Evolutionary conservation across 2,888 invertebrate genomes (phyloP).

Genomic region (Leptogaster cylindrica): DNA sequence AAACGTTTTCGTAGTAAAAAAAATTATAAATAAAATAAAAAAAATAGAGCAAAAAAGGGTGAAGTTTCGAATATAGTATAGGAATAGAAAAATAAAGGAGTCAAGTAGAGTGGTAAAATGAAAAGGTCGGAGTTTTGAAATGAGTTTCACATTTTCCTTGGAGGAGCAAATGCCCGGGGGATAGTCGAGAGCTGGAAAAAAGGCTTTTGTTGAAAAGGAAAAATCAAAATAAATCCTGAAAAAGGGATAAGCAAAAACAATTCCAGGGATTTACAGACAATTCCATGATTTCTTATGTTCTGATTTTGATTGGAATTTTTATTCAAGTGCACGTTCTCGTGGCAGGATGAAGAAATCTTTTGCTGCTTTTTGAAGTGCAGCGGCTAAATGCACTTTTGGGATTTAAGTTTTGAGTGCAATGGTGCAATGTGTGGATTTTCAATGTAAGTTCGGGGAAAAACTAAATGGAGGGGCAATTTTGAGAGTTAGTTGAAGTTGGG

Average conservation of each 20-base stretch:
- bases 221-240: neutral
- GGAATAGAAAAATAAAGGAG: neutral
- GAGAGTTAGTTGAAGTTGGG: too few species aligned
- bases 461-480: too few species aligned
- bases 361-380: too few species aligned
- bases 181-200: neutral
- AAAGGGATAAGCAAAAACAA: conserved; percentile 14
- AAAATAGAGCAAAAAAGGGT: neutral
- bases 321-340: too few species aligned
- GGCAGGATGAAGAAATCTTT: too few species aligned
- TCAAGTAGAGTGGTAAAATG: too few species aligned
- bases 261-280: conserved; percentile 6
- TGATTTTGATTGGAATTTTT: conserved; percentile 12
- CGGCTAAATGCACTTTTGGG: too few species aligned
- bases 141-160: neutral
- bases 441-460: too few species aligned
- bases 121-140: neutral
- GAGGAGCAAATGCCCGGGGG: neutral
- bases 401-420: too few species aligned
- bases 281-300: conserved; percentile 15
- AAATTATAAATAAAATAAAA: too few species aligned
- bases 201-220: neutral
- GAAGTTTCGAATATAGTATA: neutral
- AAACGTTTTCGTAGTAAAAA: too few species aligned
- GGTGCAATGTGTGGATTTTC: too few species aligned